Evolutionary conservation across 2,113 vertebrate genomes (phyloP).

Genomic region (Colossoma macropomum): DNA sequence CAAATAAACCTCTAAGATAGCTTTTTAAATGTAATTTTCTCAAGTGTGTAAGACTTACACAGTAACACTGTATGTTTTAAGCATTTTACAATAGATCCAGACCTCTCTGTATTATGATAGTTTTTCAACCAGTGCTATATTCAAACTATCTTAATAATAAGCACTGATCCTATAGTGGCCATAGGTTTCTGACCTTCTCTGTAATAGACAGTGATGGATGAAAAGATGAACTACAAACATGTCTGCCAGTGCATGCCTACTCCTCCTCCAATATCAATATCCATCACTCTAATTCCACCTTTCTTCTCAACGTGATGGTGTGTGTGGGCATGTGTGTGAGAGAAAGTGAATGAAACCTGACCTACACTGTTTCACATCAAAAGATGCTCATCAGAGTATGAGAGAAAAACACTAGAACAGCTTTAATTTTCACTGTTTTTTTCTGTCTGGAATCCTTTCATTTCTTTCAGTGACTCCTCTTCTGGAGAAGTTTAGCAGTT

Average conservation of each 20-base stretch:
- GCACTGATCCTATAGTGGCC: neutral
- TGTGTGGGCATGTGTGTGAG: too few species aligned
- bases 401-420: slow-evolving; percentile 22
- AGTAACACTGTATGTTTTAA: too few species aligned
- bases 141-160: too few species aligned
- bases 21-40: too few species aligned
- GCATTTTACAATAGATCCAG: too few species aligned
- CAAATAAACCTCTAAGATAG: too few species aligned
- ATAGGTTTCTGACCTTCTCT: neutral
- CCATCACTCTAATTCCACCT: neutral
- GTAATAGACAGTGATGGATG: neutral
- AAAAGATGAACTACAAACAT: neutral
- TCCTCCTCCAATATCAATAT: neutral
- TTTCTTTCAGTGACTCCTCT: slow-evolving; percentile 26
- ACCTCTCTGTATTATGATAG: too few species aligned
- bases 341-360: slow-evolving; percentile 48
- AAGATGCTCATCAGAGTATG: slow-evolving; percentile 31
- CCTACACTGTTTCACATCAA: slow-evolving; percentile 60
- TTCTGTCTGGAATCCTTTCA: neutral
- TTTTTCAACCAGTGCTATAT: too few species aligned
- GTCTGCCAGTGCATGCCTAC: neutral
- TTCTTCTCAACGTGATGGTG: neutral
- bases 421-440: slow-evolving; percentile 22
- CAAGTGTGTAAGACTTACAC: too few species aligned
- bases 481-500: slow-evolving; percentile 15